phyloP scores from a whole-genome alignment of 2,888 invertebrate genomes.

The Parnassius glacialis region DNA sequence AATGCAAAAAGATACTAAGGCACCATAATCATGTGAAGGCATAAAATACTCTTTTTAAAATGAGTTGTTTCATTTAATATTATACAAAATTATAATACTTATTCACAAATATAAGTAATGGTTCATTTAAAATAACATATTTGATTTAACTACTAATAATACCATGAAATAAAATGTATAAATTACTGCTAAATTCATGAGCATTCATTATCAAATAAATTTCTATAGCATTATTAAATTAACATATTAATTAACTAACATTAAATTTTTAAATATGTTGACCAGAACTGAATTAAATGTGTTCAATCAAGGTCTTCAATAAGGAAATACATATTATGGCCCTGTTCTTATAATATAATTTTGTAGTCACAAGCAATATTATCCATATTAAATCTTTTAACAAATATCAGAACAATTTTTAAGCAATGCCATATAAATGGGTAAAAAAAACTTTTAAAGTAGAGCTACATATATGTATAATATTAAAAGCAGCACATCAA shows the following conservation, averaged over 20 bases:
- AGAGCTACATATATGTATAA: background rate
- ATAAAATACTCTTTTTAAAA: no score
- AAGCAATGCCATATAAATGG: background rate
- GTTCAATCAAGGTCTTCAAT: constrained; percentile 19
- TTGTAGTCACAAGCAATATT: background rate
- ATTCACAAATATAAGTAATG: no score
- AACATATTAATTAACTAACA: background rate
- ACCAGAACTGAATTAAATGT: constrained; percentile 3
- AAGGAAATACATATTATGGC: constrained; percentile 18
- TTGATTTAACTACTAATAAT: no score
- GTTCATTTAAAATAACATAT: no score
- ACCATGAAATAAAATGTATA: no score
- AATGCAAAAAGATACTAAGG: no score
- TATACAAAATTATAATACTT: no score
- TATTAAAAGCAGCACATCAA: constrained; percentile 34
- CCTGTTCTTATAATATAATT: background rate
- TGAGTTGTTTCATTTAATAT: no score
- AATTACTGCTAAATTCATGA: no score
- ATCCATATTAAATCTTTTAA: background rate
- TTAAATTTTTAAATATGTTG: background rate
- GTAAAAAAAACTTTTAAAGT: no score
- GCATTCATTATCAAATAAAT: no score
- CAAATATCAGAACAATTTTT: background rate
- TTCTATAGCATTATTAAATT: background rate
- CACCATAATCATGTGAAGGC: no score